phyloP scores from a whole-genome alignment of 2,113 vertebrate species.

The Thinocorus orbignyianus region DNA sequence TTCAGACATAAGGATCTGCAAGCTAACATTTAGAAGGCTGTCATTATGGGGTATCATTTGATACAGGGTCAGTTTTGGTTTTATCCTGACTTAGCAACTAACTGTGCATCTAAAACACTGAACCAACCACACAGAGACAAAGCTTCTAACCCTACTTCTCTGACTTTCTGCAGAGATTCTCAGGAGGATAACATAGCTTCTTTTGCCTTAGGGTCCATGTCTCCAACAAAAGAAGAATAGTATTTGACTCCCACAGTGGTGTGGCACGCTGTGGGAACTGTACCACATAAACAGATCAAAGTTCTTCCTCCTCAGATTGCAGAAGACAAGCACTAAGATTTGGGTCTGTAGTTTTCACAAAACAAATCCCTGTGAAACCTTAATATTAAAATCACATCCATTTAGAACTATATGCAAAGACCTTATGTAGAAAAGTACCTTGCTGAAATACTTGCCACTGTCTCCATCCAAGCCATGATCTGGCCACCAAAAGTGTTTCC shows the following conservation, averaged over 20 bases:
- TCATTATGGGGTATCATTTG: background rate
- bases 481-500: conserved; percentile 83
- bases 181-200: background rate
- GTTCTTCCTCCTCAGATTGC: no score
- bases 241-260: background rate
- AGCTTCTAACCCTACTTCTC: background rate
- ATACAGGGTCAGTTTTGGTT: background rate
- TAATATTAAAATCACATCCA: background rate
- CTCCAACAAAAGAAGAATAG: background rate
- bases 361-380: background rate
- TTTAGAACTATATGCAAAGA: background rate
- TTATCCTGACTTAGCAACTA: background rate
- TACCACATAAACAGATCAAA: background rate
- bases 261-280: background rate
- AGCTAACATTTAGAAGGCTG: background rate
- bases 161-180: background rate
- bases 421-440: conserved; percentile 62
- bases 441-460: conserved; percentile 79
- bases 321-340: no score
- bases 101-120: background rate
- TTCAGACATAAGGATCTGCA: background rate
- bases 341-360: background rate
- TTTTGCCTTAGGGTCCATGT: background rate
- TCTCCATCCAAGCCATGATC: conserved; percentile 88
- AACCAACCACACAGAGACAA: background rate